Conservation (phyloP, 2,888 invertebrate species). For the Pomacea canaliculata region DNA sequence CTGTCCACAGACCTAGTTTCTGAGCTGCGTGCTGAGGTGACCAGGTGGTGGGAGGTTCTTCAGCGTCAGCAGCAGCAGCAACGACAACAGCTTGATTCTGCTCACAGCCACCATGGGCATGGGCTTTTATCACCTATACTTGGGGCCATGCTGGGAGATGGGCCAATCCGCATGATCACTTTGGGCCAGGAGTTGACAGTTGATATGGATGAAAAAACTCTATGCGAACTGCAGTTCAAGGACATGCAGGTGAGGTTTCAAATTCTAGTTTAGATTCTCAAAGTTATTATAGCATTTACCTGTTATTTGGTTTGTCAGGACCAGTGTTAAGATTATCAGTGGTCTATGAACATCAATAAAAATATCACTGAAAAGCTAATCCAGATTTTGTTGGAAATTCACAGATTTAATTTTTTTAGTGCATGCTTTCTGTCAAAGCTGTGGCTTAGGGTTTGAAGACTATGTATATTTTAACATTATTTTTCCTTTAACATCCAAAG, state of each 20-base stretch:
- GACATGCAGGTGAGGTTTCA: conserved; percentile 81
- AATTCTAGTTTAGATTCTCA: neutral
- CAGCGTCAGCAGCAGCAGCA: conserved; percentile 63
- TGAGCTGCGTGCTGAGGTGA: conserved; percentile 92
- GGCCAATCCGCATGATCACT: conserved; percentile 91
- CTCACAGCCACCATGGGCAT: conserved; percentile 28
- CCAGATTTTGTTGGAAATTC: no score
- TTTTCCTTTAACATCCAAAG: no score
- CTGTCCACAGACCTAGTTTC: conserved; percentile 90
- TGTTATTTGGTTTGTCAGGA: no score
- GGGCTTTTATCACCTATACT: conserved; percentile 73
- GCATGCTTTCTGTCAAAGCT: no score
- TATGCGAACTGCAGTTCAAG: conserved; percentile 93
- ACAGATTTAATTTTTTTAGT: no score
- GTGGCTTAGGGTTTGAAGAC: no score
- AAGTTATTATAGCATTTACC: no score
- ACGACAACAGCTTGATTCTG: conserved; percentile 48
- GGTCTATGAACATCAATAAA: no score
- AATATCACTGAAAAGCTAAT: no score
- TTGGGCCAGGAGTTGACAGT: conserved; percentile 90
- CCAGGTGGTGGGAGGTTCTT: conserved; percentile 89
- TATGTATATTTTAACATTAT: no score
- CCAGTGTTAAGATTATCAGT: no score
- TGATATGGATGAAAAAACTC: conserved; percentile 91
- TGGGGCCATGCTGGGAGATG: conserved; percentile 82